Percentiles rank a stretch among this genome's conserved stretches.
Evolutionary conservation across 2,888 invertebrate genomes (phyloP).

Genomic region (Cheilosia grossa): DNA sequence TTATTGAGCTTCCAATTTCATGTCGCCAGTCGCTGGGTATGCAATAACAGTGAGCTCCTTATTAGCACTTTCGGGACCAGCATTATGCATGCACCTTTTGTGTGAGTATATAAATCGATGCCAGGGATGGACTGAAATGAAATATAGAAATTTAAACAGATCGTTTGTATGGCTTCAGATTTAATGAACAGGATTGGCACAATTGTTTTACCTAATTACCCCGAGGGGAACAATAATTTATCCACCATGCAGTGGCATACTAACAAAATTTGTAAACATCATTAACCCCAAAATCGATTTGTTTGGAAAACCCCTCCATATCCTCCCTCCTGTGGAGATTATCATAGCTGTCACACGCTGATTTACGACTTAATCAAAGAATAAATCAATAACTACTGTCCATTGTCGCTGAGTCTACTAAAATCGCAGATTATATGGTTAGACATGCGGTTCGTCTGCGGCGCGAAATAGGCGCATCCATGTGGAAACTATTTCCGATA

Average conservation of each 20-base stretch:
- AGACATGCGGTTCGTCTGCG: background rate
- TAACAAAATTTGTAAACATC: background rate
- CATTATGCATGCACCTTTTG: background rate
- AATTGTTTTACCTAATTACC: no score
- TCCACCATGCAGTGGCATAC: no score
- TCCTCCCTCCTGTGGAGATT: background rate
- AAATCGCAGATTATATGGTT: background rate
- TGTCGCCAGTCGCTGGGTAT: background rate
- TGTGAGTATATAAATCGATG: background rate
- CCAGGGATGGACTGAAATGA: no score
- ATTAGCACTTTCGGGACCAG: background rate
- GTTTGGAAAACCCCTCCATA: background rate
- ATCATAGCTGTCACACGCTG: constrained; percentile 20
- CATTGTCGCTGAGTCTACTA: background rate
- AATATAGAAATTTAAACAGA: no score
- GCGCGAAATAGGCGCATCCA: constrained; percentile 23
- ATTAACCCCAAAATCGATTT: background rate
- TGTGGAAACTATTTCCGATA: constrained; percentile 51
- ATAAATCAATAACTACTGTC: constrained; percentile 52
- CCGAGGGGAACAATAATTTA: no score
- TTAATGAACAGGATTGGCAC: no score
- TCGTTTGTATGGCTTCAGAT: no score
- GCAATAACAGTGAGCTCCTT: no score
- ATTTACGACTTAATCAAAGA: constrained; percentile 40
- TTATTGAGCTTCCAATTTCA: background rate